Base-by-base conservation (phyloP, 1,140 invertebrate species). In the Telenomus remus region DNA sequence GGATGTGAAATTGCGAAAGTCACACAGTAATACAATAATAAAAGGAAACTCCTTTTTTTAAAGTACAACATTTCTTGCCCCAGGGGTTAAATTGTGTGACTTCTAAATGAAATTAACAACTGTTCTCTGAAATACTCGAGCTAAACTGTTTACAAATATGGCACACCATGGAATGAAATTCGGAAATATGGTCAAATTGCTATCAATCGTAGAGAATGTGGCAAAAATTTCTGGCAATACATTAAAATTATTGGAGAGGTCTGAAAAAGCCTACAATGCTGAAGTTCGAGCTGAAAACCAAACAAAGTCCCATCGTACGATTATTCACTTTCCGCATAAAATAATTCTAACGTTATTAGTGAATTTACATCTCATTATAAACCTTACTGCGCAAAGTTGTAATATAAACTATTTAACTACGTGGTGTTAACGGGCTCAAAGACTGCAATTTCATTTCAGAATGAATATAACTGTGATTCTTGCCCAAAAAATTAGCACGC, bases 81-180 rank as follows among this genome's bases (percentile, higher is more conserved):
- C 53, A 12, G 11, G 55, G 55, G 69, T 47, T 55, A 42, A 12
- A 12, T 65, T 72, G 69, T 72, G 60, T 60, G 65, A 65, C 60
- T 72, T 55, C 53, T 34, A 59, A 72, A 72, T 72, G 64, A 65
- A 59, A 72, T 72, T 72, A 65, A 55, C 48, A 54, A 60, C 60
- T 59, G 54, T 65, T 54, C 59, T 72, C 49, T 73, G 19, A 55
- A 60, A 65, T 73, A 73, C 46, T 59, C 60, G 54, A 15, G 13
- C 35, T 43, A 59, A 72, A 16, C 4, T 54, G 15, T 42, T 54
- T 11, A 37, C n/a, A 15, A 54, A 54, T 63, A n/a, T 27, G 19
- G 19, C 19, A 27, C 19, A 6, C 19, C 19, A 27, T 27, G 19
- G 6, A 6, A 27, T 54, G 50, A 42, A 56, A 55, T 65, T 48